Evolutionary conservation across 2,888 invertebrate genomes (phyloP).

Genomic region (Dione vanillae): DNA sequence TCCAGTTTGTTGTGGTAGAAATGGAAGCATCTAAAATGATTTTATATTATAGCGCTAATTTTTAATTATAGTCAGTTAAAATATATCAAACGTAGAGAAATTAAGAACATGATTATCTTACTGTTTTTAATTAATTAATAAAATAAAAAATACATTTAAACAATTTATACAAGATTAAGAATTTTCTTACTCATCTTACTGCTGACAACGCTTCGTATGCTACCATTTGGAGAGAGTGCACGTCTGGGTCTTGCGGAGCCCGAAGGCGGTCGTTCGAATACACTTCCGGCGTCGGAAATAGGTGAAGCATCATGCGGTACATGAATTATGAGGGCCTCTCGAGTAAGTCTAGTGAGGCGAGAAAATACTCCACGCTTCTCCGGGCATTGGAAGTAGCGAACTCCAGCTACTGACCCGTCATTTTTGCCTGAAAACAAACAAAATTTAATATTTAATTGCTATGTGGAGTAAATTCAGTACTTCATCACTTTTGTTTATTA

Average conservation of each 20-base stretch:
- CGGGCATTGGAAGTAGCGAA: slow-evolving; percentile 96
- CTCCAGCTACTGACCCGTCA: slow-evolving; percentile 96
- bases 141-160: background rate
- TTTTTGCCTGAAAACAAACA: slow-evolving; percentile 91
- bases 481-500: background rate
- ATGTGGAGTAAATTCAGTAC: background rate
- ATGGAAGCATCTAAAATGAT: slow-evolving; percentile 72
- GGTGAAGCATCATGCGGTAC: slow-evolving; percentile 77
- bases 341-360: slow-evolving; percentile 92
- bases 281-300: slow-evolving; percentile 77
- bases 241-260: slow-evolving; percentile 74
- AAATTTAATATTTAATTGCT: background rate
- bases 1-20: slow-evolving; percentile 76
- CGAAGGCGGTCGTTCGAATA: slow-evolving; percentile 77
- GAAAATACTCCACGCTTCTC: slow-evolving; percentile 97
- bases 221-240: slow-evolving; percentile 78
- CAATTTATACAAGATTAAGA: background rate
- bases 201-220: slow-evolving; percentile 80
- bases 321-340: slow-evolving; percentile 86
- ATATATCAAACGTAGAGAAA: background rate
- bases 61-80: background rate
- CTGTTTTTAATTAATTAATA: background rate
- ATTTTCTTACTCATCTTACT: slow-evolving; percentile 76
- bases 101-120: too few species aligned
- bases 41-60: background rate